These are phyloP conservation scores for Rhingia rostrata DNA, from an alignment of 2,888 invertebrate species.

Conservation along the genomic window DNA sequence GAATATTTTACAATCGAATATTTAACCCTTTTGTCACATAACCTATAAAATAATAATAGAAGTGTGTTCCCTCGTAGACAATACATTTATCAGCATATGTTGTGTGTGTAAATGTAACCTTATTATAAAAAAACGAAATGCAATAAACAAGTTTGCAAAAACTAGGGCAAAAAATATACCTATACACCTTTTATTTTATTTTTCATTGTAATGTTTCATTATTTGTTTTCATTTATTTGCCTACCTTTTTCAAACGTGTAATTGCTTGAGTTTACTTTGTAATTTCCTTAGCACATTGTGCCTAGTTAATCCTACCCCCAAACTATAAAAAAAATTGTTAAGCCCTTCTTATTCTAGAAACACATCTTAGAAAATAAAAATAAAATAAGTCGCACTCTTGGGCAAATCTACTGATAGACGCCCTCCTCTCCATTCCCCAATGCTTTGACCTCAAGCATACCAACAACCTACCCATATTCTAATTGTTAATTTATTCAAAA, in stretches of 20 bases:
- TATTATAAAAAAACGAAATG: constrained; percentile 38
- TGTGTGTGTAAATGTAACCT: constrained; percentile 46
- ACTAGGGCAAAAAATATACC: constrained; percentile 62
- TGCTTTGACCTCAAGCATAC: constrained; percentile 49
- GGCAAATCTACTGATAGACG: constrained; percentile 22
- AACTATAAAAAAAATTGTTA: background rate
- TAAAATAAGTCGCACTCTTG: background rate
- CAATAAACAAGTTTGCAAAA: constrained; percentile 42
- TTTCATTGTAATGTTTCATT: constrained; percentile 3
- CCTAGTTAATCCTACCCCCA: background rate
- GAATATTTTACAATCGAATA: constrained; percentile 37
- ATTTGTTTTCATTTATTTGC: constrained; percentile 14
- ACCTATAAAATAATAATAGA: constrained; percentile 47
- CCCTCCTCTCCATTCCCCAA: constrained; percentile 38
- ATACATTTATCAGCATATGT: constrained; percentile 18
- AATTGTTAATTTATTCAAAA: constrained; percentile 74
- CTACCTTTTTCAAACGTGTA: constrained; percentile 31
- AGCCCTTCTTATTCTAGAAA: constrained; percentile 2
- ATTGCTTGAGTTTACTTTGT: constrained; percentile 48
- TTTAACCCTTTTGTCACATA: constrained; percentile 38
- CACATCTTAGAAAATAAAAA: constrained; percentile 3
- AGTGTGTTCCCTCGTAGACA: constrained; percentile 2
- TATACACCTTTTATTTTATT: constrained; percentile 45
- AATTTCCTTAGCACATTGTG: constrained; percentile 30
- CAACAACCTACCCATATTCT: constrained; percentile 3